Evolutionary conservation across 2,113 vertebrate genomes (phyloP), one percentile per base, ranked within the genome.

Genomic region (Sinosuthora webbiana): DNA sequence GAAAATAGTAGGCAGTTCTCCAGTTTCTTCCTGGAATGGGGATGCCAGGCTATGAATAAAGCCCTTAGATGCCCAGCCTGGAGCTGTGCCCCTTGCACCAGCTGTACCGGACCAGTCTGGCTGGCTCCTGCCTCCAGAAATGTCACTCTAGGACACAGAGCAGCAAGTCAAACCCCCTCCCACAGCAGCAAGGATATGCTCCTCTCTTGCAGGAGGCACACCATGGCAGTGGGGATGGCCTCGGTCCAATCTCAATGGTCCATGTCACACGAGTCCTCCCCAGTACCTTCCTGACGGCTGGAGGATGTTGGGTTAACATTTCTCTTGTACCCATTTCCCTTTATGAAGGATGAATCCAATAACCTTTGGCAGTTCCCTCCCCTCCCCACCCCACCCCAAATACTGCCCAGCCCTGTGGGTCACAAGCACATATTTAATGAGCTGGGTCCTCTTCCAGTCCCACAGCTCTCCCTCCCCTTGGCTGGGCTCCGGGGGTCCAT

Each of bases 371-470:
- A 91, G 90, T 56, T 82, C 93, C 90, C 91, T 60, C 50, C 94
- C 94, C 96, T 31, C 22, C 90, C 78, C 68, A 30, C 15, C 90
- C 96, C 86, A 57, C 52, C 96, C 96, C 94, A 96, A 93, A 88
- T 44, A 97, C 78, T 31, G 94, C 91, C 93, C 31, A 69, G 86
- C 27, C 50, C 83, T 49, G 31, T 22, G 77, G 91, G 89, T 98
- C 90, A 63, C 87, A 97, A 97, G 89, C 87, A 97, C 53, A 33
- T 74, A 33, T 98, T 98, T 98, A 98, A 98, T 98, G 56, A 90
- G 92, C 87, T 17, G 92, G 85, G 84, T 91, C 84, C 31, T 92
- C 57, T 87, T 97, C 81, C 79, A 89, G 87, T 57, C 82, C 90
- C 60, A 47, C 47, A 60, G 85, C 84, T 57, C 91, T 80, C 77